Evolutionary conservation across 2,888 invertebrate species (phyloP).

Genomic region (Brachyptera risi): DNA sequence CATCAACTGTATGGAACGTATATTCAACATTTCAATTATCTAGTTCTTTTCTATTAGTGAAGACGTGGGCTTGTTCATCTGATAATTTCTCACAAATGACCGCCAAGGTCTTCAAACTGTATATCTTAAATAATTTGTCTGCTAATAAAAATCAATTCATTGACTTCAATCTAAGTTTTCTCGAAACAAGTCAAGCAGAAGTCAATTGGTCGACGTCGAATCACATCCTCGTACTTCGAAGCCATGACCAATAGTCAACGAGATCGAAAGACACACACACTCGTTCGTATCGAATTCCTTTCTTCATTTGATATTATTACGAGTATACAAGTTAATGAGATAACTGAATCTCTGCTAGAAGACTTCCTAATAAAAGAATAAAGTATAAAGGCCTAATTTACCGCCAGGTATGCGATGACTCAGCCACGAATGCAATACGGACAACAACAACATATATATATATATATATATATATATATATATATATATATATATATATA

Average conservation of each 20-base stretch:
- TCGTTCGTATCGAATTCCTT: no score
- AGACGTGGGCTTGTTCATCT: no score
- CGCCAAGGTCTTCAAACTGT: background rate
- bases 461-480: no score
- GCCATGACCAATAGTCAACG: background rate
- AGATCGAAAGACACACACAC: no score
- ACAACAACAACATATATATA: no score
- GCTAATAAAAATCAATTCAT: slow-evolving; percentile 4
- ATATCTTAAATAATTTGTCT: background rate
- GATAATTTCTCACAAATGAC: background rate
- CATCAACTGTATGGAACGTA: no score
- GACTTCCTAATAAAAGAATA: background rate
- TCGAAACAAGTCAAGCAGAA: slow-evolving; percentile 13
- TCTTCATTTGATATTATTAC: background rate
- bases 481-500: no score
- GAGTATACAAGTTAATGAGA: background rate
- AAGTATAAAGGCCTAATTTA: no score
- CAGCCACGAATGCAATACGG: no score
- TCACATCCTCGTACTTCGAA: background rate
- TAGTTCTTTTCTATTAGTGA: no score
- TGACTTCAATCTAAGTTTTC: background rate
- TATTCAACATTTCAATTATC: no score
- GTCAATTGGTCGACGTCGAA: slow-evolving; percentile 14
- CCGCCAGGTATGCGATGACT: background rate
- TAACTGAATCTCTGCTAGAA: background rate